Base-by-base conservation (phyloP, 2,888 invertebrate species). In the Koerneria pararmatus region DNA sequence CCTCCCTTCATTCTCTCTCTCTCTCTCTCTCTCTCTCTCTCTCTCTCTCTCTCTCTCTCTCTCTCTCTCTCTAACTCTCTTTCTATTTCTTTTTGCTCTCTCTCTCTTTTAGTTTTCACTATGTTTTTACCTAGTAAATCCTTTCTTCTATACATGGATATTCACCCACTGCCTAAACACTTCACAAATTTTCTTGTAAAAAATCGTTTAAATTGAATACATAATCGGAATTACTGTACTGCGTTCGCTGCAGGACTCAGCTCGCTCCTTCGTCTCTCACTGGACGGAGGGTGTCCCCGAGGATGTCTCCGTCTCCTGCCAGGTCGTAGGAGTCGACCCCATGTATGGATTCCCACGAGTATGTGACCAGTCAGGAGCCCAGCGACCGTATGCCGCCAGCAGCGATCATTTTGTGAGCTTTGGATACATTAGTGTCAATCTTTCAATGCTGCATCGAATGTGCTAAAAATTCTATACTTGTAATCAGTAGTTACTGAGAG, bases 271-370 rank as follows among this genome's bases (percentile, higher is more conserved):
- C 60, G 75, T 77, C 54, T 72, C 77, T 2, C 75, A 74, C 60
- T 78, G 77, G 71, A 69, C 76, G 15, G 64, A 66, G 8, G 77
- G 77, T n/a, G 57, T 61, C 27, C 69, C 74, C 4, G 74, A 78
- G 61, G 74, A 75, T 41, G 69, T 78, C 3, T 65, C 69, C 8
- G 56, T 78, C 8, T 70, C 72, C 0, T 76, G 76, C 27, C 73
- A 75, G 60, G 76, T 78, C 49, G 72, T 74, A 29, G 79, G 79
- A 46, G 73, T 71, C 53, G 80, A 80, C 60, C 75, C 76, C 19
- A 75, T 77, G 6, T 80, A 78, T 62, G 76, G 76, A 19, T 80
- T 80, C 67, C 76, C 79, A 15, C 69, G 80, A 35, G 73, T 75
- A 29, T 75, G 71, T 72, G 72, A 80, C 56, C 74, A 74, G 61